phyloP scores from a whole-genome alignment of 2,113 vertebrate species.

The Crypturellus undulatus region DNA sequence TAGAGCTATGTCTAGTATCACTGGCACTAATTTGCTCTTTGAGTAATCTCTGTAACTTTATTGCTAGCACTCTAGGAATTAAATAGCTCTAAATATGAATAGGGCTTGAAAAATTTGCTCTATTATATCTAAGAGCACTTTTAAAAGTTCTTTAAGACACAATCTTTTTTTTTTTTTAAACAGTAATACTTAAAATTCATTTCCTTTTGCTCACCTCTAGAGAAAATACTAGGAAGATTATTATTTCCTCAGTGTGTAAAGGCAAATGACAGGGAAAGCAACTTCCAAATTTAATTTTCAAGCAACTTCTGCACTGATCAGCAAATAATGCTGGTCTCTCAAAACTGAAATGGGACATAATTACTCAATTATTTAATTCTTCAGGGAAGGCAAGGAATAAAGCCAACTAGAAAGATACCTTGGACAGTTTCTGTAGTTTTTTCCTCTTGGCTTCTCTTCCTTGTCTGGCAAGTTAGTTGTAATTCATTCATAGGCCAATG shows the following conservation, averaged over 20 bases:
- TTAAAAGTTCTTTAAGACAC: background rate
- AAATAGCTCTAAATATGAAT: background rate
- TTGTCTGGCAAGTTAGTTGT: background rate
- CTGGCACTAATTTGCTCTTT: background rate
- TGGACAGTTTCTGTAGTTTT: background rate
- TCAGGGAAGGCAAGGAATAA: background rate
- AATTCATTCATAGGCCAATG: background rate
- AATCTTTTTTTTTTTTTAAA: background rate
- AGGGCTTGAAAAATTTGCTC: background rate
- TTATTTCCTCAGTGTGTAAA: background rate
- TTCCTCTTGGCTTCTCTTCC: background rate
- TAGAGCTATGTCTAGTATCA: background rate
- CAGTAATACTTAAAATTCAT: background rate
- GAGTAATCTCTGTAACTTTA: constrained; percentile 11
- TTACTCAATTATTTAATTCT: background rate
- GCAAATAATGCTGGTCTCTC: background rate
- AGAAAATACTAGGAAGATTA: background rate
- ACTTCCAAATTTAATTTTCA: background rate
- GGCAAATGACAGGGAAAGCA: background rate
- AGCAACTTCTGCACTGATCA: background rate
- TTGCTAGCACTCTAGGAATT: background rate
- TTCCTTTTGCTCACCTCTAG: background rate
- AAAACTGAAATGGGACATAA: background rate
- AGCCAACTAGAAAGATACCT: background rate
- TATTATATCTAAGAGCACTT: background rate